Evolutionary conservation across 2,113 vertebrate species (phyloP).

Genomic region (Felis chaus): DNA sequence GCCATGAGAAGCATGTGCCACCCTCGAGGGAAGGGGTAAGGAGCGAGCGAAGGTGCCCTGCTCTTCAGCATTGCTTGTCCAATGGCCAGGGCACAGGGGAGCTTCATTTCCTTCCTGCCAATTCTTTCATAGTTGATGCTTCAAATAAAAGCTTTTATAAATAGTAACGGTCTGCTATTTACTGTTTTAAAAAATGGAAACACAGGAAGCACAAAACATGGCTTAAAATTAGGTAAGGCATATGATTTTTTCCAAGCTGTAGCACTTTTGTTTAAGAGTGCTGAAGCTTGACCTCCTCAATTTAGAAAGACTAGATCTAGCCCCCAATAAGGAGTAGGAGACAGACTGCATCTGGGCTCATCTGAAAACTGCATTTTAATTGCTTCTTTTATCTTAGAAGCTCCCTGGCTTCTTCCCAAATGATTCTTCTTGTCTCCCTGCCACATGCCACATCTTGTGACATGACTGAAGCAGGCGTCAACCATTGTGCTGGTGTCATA

Average conservation of each 20-base stretch:
- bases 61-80: too few relatives aligned
- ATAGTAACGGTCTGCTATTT: not conserved
- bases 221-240: not conserved
- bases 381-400: not conserved
- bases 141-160: not conserved
- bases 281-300: not conserved
- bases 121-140: not conserved
- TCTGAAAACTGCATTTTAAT: not conserved
- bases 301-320: not conserved
- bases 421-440: not conserved
- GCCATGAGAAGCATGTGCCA: not conserved
- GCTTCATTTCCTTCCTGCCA: not conserved
- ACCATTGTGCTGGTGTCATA: not conserved
- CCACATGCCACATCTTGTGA: not conserved
- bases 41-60: not conserved
- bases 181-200: not conserved
- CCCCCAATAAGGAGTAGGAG: accelerated
- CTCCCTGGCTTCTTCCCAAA: not conserved
- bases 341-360: not conserved
- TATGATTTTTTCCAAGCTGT: not conserved
- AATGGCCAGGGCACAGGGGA: not conserved
- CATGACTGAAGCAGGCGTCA: not conserved
- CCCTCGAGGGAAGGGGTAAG: not conserved
- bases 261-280: not conserved
- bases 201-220: not conserved